A percentile compares a stretch with the other conserved stretches of the same genome.
These are phyloP conservation scores for Crypturellus tataupa DNA, from an alignment of 2,797 vertebrate genomes.

Conservation along the genomic window DNA sequence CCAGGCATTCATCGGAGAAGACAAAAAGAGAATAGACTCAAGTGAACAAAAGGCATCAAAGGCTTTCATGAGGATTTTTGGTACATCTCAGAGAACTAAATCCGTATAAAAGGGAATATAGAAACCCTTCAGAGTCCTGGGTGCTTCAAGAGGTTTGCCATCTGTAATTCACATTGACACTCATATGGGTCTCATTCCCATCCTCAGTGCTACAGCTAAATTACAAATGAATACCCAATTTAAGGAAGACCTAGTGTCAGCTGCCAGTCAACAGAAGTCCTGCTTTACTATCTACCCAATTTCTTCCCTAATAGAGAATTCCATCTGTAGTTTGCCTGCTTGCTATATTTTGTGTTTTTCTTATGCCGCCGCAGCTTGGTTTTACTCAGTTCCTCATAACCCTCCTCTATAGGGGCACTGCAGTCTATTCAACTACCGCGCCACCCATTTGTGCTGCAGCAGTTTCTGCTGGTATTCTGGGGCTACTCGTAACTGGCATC, in stretches of 20 bases:
- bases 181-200: fast-evolving
- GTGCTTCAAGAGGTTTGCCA: constrained; percentile 3
- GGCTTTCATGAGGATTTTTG: background rate
- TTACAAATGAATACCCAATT: constrained; percentile 29
- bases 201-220: background rate
- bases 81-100: background rate
- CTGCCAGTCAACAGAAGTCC: constrained; percentile 14
- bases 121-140: background rate
- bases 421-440: background rate
- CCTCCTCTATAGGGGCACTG: background rate
- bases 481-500: background rate
- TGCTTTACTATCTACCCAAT: background rate
- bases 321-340: background rate
- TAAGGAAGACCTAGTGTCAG: background rate
- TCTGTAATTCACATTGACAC: background rate
- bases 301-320: background rate
- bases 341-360: background rate
- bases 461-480: background rate
- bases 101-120: background rate
- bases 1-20: background rate
- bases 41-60: constrained; percentile 2
- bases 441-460: background rate
- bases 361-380: background rate
- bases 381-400: background rate
- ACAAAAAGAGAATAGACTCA: fast-evolving